phyloP scores from a whole-genome alignment of 1,140 invertebrate genomes.

The Macrocentrus cingulum region DNA sequence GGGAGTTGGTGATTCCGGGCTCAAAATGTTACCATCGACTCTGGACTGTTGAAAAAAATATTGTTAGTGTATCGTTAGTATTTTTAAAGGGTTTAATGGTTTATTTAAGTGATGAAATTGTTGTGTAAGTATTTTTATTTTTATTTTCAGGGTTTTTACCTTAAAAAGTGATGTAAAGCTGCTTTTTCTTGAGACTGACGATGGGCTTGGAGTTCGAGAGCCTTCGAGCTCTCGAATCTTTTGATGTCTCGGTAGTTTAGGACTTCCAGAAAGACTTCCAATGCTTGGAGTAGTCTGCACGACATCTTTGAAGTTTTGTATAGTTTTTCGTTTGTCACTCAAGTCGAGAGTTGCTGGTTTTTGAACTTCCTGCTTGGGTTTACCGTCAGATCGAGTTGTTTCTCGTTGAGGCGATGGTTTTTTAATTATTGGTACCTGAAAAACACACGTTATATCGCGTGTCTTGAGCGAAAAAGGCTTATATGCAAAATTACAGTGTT shows the following conservation, averaged over 20 bases:
- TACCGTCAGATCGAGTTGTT: neutral
- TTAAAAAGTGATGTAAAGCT: conserved; percentile 79
- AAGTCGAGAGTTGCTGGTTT: conserved; percentile 51
- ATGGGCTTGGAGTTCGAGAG: conserved; percentile 62
- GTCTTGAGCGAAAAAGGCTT: no score
- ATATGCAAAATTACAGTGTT: no score
- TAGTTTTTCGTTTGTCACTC: conserved; percentile 48
- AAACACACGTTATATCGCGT: neutral
- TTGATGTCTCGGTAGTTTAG: conserved; percentile 49
- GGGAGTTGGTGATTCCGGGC: conserved; percentile 68
- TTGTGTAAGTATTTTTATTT: no score
- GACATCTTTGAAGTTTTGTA: conserved; percentile 47
- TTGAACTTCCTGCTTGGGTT: conserved; percentile 39
- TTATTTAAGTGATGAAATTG: no score
- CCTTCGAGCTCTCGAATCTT: conserved; percentile 56
- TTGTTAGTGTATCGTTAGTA: no score
- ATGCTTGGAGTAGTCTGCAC: conserved; percentile 43
- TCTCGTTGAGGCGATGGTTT: conserved; percentile 30
- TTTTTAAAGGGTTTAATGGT: no score
- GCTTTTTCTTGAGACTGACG: conserved; percentile 71
- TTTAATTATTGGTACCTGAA: conserved; percentile 43
- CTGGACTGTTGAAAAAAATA: conserved; percentile 34
- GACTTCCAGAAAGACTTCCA: conserved; percentile 38
- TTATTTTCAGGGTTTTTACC: no score
- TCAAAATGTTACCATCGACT: conserved; percentile 53